These are phyloP conservation scores for Drosophila nebulosa DNA, from an alignment of 1,140 invertebrate genomes.

Conservation along the genomic window DNA sequence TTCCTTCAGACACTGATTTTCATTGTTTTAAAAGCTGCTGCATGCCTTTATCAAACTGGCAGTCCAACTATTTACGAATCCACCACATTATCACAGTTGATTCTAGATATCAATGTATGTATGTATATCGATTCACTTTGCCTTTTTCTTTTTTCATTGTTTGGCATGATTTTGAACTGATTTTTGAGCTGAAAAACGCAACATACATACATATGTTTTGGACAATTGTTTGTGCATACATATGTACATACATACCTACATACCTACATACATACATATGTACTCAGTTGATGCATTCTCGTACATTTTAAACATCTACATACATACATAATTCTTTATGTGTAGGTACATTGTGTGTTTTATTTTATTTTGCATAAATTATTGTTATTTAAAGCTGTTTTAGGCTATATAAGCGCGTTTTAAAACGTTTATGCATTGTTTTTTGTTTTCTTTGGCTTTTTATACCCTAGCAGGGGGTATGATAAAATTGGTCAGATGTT, in stretches of 20 bases:
- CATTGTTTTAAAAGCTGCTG: conserved; percentile 12
- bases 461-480: no score
- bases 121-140: conserved; percentile 29
- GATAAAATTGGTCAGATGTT: no score
- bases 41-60: conserved; percentile 18
- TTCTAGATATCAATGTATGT: conserved; percentile 18
- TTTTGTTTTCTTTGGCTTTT: conserved; percentile 19
- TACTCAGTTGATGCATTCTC: conserved; percentile 7
- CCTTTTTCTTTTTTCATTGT: conserved; percentile 37
- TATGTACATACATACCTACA: no score
- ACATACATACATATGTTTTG: conserved; percentile 28
- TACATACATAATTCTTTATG: background rate
- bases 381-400: conserved; percentile 37
- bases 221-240: conserved; percentile 48
- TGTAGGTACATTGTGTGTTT: background rate
- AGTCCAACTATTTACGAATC: background rate
- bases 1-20: background rate
- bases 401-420: conserved; percentile 14
- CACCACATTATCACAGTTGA: conserved; percentile 22
- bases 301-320: conserved; percentile 8
- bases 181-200: conserved; percentile 30
- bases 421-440: conserved; percentile 55
- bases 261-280: conserved; percentile 41
- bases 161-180: conserved; percentile 33
- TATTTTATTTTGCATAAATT: conserved; percentile 53